These are phyloP conservation scores for Brachylomia viminalis DNA, from an alignment of 2,888 invertebrate species.

Conservation along the genomic window DNA sequence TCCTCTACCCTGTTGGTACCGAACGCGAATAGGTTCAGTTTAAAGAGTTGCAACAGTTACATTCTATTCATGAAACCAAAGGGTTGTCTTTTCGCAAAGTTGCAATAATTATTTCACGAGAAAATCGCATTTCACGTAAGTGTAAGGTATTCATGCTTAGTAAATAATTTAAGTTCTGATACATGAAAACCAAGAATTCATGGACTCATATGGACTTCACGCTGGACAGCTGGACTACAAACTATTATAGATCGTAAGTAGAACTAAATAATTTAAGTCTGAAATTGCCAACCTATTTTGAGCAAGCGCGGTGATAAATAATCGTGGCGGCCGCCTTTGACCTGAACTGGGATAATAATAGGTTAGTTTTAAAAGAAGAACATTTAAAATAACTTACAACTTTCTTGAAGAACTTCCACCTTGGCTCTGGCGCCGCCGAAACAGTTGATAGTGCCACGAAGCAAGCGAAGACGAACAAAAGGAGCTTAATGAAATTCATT, in stretches of 20 bases:
- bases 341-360: background rate
- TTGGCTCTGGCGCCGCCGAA: conserved; percentile 71
- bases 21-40: background rate
- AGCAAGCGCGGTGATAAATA: background rate
- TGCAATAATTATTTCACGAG: too few species aligned
- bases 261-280: background rate
- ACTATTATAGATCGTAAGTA: conserved; percentile 18
- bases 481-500: conserved; percentile 74
- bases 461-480: conserved; percentile 67
- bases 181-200: background rate
- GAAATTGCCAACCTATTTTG: background rate
- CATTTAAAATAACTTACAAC: conserved; percentile 65
- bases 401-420: conserved; percentile 76
- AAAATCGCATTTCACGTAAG: background rate
- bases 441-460: conserved; percentile 62
- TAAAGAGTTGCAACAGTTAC: conserved; percentile 15
- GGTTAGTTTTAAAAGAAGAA: background rate
- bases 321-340: background rate
- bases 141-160: background rate
- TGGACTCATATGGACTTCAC: background rate
- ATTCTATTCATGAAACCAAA: background rate
- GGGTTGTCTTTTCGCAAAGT: conserved; percentile 20
- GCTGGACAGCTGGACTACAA: background rate
- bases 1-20: conserved; percentile 15
- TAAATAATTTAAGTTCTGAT: background rate